phyloP scores from a whole-genome alignment of 2,888 invertebrate species.

The Metalampra italica region DNA sequence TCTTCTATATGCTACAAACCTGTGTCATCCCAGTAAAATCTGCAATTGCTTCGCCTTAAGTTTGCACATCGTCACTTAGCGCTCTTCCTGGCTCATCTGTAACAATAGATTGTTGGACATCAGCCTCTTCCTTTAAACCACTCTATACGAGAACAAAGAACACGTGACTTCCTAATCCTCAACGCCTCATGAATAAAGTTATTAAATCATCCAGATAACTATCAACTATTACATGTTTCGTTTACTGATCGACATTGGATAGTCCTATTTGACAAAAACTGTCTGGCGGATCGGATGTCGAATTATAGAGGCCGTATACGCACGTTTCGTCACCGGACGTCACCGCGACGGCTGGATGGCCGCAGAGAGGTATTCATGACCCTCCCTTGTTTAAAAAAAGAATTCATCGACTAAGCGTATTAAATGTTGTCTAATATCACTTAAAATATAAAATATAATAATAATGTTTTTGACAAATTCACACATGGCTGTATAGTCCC shows the following conservation, averaged over 20 bases:
- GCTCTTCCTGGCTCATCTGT: conserved; percentile 37
- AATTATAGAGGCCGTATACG: conserved; percentile 30
- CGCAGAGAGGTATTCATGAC: background rate
- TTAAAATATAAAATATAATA: no score
- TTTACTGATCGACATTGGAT: conserved; percentile 33
- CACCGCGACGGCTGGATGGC: conserved; percentile 18
- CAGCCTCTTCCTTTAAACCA: background rate
- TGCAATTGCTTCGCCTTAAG: conserved; percentile 26
- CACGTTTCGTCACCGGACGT: conserved; percentile 55
- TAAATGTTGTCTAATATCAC: no score
- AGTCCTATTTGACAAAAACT: conserved; percentile 32
- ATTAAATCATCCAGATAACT: conserved; percentile 1
- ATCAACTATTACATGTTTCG: background rate
- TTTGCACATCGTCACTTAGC: conserved; percentile 35
- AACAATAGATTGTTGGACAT: conserved; percentile 31
- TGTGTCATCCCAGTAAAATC: conserved; percentile 38
- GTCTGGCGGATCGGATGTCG: conserved; percentile 34
- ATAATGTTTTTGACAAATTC: no score
- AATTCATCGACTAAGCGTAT: background rate
- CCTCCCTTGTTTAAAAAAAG: no score
- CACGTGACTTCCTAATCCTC: no score
- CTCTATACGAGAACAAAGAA: no score
- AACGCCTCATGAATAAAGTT: background rate
- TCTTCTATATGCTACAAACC: conserved; percentile 19
- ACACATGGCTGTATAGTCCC: no score